A percentile compares a stretch with the other conserved stretches of the same genome.
Conservation (phyloP, 2,113 vertebrate species). For the Pristiophorus japonicus region DNA sequence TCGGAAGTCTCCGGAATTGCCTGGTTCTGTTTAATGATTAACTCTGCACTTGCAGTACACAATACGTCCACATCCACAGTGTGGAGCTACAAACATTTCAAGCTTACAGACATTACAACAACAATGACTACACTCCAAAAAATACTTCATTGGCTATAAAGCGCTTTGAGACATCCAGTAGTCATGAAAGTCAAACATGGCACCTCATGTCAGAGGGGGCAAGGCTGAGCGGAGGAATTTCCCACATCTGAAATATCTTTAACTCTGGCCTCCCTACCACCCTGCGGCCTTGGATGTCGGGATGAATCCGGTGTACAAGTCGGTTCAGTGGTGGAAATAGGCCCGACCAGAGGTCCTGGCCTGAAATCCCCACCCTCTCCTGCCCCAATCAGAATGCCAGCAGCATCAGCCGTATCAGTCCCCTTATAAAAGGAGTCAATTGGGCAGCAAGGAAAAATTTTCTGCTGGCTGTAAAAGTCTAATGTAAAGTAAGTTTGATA, state of each 20-base stretch:
- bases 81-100: too few relatives aligned
- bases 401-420: not conserved
- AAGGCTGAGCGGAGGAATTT: not conserved
- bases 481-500: not conserved
- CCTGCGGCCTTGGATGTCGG: not conserved
- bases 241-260: not conserved
- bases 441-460: not conserved
- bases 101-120: too few relatives aligned
- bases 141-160: too few relatives aligned
- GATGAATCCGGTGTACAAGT: not conserved
- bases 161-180: too few relatives aligned
- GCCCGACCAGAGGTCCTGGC: not conserved
- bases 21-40: too few relatives aligned
- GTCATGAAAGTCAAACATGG: too few relatives aligned
- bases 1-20: too few relatives aligned
- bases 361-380: not conserved
- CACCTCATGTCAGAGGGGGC: not conserved
- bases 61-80: too few relatives aligned
- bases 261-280: not conserved
- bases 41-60: too few relatives aligned
- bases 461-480: not conserved
- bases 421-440: not conserved
- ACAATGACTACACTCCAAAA: too few relatives aligned
- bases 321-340: not conserved
- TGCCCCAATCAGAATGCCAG: not conserved